Evolutionary conservation across 2,888 invertebrate species (phyloP), one percentile per base, ranked within the genome.

Genomic region (Mylabris sibirica): DNA sequence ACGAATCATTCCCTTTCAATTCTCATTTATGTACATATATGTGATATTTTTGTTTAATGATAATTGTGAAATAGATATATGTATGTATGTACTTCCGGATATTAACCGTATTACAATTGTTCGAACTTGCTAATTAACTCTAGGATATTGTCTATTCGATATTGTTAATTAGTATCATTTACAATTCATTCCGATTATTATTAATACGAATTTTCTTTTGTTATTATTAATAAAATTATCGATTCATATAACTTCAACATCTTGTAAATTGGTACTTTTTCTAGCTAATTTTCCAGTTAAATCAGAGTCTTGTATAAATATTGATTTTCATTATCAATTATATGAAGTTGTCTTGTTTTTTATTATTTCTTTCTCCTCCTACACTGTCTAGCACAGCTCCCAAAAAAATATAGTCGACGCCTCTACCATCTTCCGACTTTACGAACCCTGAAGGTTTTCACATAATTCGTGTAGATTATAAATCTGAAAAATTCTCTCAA

Each of bases 171-270:
- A 3, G 41, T n/a, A 41, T 14, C 41, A 3, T 41, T 41, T 14
- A 41, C n/a, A n/a, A n/a, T n/a, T 14, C 41, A n/a, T 41, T 41
- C 8, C 0, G 65, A 63, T n/a, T 24, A 59, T n/a, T 24, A 59
- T 24, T 26, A 59, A 59, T 26, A 59, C 59, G 26, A 26, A 59
- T n/a, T 59, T 26, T 11, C 53, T 2, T 30, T 30, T 30, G 5
- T 30, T 30, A 30, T n/a, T n/a, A 30, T 30, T 30, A 30, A 30
- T 30, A 30, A 30, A 9, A 65, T 63, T 65, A 68, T 68, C 68
- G 68, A 68, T 68, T 64, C 5, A 30, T n/a, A n/a, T n/a, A n/a
- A n/a, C n/a, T n/a, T n/a, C n/a, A n/a, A n/a, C n/a, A n/a, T n/a
- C n/a, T n/a, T n/a, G n/a, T n/a, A n/a, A n/a, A n/a, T n/a, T n/a